phyloP scores from a whole-genome alignment of 2,113 vertebrate species.

The Sigmodon hispidus region DNA sequence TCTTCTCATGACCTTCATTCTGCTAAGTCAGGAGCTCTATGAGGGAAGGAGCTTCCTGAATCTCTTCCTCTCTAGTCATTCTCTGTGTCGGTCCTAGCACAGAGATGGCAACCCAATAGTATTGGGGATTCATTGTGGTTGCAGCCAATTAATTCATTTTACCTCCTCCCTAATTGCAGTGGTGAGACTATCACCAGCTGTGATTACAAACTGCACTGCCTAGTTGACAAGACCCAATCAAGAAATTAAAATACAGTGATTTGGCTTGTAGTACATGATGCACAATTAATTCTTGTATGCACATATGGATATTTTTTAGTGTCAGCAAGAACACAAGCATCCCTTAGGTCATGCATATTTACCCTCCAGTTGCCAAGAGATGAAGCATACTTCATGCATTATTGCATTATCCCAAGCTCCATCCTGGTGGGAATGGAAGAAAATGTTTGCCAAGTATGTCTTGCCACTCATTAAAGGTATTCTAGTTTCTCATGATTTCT shows the following conservation, averaged over 20 bases:
- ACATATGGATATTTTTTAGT: conserved; percentile 77
- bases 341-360: conserved; percentile 69
- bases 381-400: conserved; percentile 82
- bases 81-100: background rate
- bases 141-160: conserved; percentile 58
- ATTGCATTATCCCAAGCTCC: conserved; percentile 78
- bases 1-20: background rate
- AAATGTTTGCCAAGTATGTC: conserved; percentile 77
- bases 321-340: conserved; percentile 68
- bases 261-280: conserved; percentile 71
- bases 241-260: conserved; percentile 77
- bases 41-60: background rate
- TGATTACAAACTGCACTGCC: conserved; percentile 67
- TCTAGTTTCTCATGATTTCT: conserved; percentile 67
- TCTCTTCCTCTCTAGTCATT: background rate
- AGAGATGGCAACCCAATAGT: background rate
- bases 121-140: conserved; percentile 18
- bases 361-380: conserved; percentile 83
- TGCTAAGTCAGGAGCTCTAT: background rate
- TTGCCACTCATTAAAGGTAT: conserved; percentile 61
- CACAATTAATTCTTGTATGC: conserved; percentile 73
- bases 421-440: conserved; percentile 69
- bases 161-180: conserved; percentile 49
- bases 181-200: conserved; percentile 33
- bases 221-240: conserved; percentile 71